Conservation (phyloP, 30 jellyfish, hydroid and myxozoan species). For the Clytia hemisphaerica region DNA sequence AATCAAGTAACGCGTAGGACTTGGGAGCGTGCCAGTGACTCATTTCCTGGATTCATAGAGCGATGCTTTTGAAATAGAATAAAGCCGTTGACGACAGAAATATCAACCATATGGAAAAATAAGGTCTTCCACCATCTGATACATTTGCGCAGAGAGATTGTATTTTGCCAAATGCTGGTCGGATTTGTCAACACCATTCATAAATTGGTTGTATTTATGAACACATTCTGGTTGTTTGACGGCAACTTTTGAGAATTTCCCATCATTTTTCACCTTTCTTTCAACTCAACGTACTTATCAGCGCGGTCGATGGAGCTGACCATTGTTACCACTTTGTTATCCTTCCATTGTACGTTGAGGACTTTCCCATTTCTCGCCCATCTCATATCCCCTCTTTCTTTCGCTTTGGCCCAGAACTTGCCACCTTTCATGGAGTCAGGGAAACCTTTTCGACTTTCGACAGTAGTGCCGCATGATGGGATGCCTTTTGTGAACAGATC, state of each 20-base stretch:
- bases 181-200: slow-evolving; percentile 39
- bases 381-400: slow-evolving; percentile 27
- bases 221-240: slow-evolving; percentile 22
- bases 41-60: neutral
- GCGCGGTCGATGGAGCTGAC: slow-evolving; percentile 7
- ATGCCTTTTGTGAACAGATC: slow-evolving; percentile 11
- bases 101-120: slow-evolving; percentile 30
- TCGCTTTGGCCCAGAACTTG: slow-evolving; percentile 29
- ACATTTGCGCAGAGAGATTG: slow-evolving; percentile 13
- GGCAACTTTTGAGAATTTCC: no score
- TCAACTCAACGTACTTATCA: neutral
- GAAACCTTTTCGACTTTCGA: slow-evolving; percentile 9
- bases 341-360: no score
- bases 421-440: slow-evolving; percentile 34
- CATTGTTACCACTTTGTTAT: no score
- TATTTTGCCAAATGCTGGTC: slow-evolving; percentile 19
- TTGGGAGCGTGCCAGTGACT: neutral
- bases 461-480: slow-evolving; percentile 21
- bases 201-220: slow-evolving; percentile 14
- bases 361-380: slow-evolving; percentile 16
- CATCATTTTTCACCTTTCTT: neutral
- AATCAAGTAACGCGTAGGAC: neutral
- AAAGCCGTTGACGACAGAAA: slow-evolving; percentile 13
- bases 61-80: slow-evolving; percentile 14
- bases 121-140: slow-evolving; percentile 22